These are phyloP conservation scores for Apamea epomidion DNA, from an alignment of 2,888 invertebrate genomes.

Conservation along the genomic window DNA sequence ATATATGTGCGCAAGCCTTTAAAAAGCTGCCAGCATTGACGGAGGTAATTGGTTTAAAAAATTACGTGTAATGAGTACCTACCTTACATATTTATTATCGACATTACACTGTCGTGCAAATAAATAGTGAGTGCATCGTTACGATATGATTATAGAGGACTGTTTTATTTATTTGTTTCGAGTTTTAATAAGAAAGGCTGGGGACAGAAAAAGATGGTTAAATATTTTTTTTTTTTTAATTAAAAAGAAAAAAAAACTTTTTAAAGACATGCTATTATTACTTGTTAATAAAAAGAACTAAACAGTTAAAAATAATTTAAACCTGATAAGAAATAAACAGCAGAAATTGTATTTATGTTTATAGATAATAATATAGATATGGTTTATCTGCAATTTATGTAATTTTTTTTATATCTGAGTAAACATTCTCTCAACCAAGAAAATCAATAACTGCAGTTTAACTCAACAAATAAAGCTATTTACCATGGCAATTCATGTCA, in stretches of 20 bases:
- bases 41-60: conserved; percentile 40
- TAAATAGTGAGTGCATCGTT: conserved; percentile 40
- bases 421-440: background rate
- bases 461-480: background rate
- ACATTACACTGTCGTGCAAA: conserved; percentile 45
- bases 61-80: conserved; percentile 42
- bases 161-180: conserved; percentile 21
- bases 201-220: background rate
- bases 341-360: too few relatives aligned
- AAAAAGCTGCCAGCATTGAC: conserved; percentile 26
- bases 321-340: too few relatives aligned
- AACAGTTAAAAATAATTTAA: too few relatives aligned
- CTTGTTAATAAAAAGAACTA: too few relatives aligned
- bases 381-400: too few relatives aligned
- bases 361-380: too few relatives aligned
- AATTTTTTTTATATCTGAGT: background rate
- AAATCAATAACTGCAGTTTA: background rate
- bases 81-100: conserved; percentile 46
- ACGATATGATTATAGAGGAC: conserved; percentile 34
- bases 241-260: too few relatives aligned
- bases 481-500: background rate
- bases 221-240: too few relatives aligned
- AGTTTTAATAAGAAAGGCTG: background rate
- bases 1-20: background rate
- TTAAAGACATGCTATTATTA: too few relatives aligned